Base-by-base conservation (phyloP, 2,797 vertebrate species). In the Dallia pectoralis region DNA sequence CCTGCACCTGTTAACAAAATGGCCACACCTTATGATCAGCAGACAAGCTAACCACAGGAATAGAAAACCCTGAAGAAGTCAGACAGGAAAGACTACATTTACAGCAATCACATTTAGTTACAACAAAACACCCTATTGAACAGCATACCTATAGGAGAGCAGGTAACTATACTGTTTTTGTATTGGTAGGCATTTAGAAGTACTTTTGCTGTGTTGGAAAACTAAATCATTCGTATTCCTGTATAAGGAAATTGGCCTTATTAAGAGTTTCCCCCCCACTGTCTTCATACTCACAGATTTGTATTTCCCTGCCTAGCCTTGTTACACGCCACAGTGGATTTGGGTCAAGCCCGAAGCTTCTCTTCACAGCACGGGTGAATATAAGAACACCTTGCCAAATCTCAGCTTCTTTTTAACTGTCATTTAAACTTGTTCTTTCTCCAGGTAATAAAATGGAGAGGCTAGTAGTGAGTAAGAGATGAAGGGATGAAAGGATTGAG, bases 1-100 rank as follows among this genome's bases (percentile, higher is more conserved):
- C 97, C 98, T 78, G 93, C 81, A 81, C 96, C 98, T 99, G 80
- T 72, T 36, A 51, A 22, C 64, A 47, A 25, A 18, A 19, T 27
- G 44, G 48, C 51, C 30, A 29, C 33, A 32, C 27, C 32, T 53
- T 29, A 25, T 59, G 51, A 67, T 71, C 51, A 67, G 62, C 68
- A 69, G 29, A 44, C 53, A 49, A 66, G 48, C 56, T 66, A 40
- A 18, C 49, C 63, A 44, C 44, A 62, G 3, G 29, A 15, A 62
- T 62, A 30, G 14, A 62, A 29, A 29, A 62, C 15, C 27, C 27
- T 27, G 59, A 29, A 22, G 27, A 29, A 29, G 4, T 62, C 27
- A 12, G 59, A 29, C 59, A 62, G 27, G 14, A 16, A 62, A 62
- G 0, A 30, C 3, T 15, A 30, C 27, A 11, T 61, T 27, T 27